These are phyloP conservation scores for Lasius platythorax DNA, from an alignment of 2,888 invertebrate genomes.

Conservation along the genomic window DNA sequence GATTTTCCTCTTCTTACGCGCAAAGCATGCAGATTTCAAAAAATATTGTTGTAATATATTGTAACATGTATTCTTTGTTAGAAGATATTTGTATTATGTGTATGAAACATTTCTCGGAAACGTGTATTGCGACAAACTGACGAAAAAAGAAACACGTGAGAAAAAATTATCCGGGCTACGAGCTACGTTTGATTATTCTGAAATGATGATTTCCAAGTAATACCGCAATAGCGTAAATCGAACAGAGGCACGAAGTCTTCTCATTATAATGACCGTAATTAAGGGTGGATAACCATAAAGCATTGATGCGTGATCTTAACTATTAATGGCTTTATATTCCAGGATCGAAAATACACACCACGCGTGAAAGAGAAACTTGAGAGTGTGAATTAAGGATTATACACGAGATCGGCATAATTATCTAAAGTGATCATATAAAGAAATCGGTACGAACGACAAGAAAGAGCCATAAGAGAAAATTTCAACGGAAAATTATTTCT, in stretches of 20 bases:
- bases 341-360: background rate
- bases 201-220: slow-evolving; percentile 35
- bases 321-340: slow-evolving; percentile 68
- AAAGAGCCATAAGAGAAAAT: background rate
- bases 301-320: slow-evolving; percentile 54
- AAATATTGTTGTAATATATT: background rate
- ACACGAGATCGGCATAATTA: slow-evolving; percentile 51
- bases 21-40: background rate
- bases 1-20: background rate
- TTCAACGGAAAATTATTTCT: background rate
- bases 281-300: slow-evolving; percentile 60
- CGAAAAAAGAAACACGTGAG: background rate
- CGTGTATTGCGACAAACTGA: background rate
- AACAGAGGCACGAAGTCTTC: slow-evolving; percentile 49
- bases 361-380: slow-evolving; percentile 46
- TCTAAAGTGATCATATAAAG: slow-evolving; percentile 42
- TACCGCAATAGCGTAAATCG: slow-evolving; percentile 31
- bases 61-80: background rate
- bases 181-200: slow-evolving; percentile 39
- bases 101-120: background rate
- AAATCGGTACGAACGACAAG: background rate
- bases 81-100: background rate
- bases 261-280: slow-evolving; percentile 66
- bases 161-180: slow-evolving; percentile 40
- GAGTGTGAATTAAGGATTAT: slow-evolving; percentile 47